Evolutionary conservation across 2,888 invertebrate species (phyloP).

Genomic region (Pterobdella sp.): DNA sequence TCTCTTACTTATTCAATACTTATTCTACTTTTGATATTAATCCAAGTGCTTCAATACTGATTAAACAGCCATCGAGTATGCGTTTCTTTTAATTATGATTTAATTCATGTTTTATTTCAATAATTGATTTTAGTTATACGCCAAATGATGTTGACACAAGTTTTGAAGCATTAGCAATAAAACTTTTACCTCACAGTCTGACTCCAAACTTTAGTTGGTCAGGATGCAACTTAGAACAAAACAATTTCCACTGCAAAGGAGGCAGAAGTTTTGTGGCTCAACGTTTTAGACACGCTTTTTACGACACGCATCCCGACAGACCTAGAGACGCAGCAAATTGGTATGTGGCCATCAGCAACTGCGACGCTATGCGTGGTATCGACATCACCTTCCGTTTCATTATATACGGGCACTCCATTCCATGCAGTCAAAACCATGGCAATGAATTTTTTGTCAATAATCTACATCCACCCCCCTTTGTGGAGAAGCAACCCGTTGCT

Average conservation of each 20-base stretch:
- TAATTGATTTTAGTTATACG: no score
- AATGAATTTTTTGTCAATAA: constrained; percentile 2
- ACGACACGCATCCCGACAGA: constrained; percentile 4
- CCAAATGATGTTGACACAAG: no score
- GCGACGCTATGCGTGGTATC: constrained; percentile 33
- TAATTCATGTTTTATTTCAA: no score
- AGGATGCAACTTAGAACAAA: constrained; percentile 31
- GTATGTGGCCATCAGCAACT: constrained; percentile 35
- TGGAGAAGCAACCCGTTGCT: neutral
- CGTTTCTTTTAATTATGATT: no score
- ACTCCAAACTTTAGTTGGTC: constrained; percentile 35
- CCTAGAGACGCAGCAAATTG: constrained; percentile 19
- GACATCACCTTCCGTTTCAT: constrained; percentile 32
- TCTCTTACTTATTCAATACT: no score
- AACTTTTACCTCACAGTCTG: constrained; percentile 25
- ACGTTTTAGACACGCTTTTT: neutral
- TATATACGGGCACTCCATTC: constrained; percentile 32
- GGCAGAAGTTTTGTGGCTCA: constrained; percentile 32
- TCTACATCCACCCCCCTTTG: neutral
- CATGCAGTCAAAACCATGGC: constrained; percentile 23
- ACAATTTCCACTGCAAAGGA: constrained; percentile 32
- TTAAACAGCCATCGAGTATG: no score
- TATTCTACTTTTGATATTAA: no score
- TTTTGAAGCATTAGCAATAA: no score
- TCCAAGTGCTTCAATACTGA: no score